phyloP scores from a whole-genome alignment of 2,888 invertebrate genomes.

The Tyria jacobaeae region DNA sequence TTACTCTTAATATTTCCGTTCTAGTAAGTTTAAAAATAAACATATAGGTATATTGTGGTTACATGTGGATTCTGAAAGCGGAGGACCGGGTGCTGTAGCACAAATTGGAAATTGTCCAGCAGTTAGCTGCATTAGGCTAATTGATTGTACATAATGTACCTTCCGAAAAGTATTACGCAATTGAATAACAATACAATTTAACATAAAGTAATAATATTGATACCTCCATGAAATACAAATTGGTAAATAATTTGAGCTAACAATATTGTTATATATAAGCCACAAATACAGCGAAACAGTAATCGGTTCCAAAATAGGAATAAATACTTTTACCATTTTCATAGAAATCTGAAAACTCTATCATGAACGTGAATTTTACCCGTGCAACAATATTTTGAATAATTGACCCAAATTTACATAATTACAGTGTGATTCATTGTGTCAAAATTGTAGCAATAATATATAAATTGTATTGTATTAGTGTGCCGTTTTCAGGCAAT shows the following conservation, averaged over 20 bases:
- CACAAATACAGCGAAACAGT: background rate
- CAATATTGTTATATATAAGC: background rate
- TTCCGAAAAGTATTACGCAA: background rate
- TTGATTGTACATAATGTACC: background rate
- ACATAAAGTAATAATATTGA: background rate
- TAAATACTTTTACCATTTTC: background rate
- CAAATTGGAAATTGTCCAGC: background rate
- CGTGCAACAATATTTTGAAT: conserved; percentile 11
- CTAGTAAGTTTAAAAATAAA: no score
- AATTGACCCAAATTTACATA: conserved; percentile 18
- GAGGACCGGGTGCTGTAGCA: no score
- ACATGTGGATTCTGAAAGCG: no score
- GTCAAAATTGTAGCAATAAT: conserved; percentile 1
- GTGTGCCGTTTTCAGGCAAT: no score
- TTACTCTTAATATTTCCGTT: no score
- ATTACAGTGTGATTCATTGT: conserved; percentile 14
- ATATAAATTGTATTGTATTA: background rate
- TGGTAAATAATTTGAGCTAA: background rate
- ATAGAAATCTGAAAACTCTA: background rate
- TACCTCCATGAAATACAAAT: background rate
- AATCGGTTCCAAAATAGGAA: background rate
- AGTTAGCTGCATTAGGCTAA: no score
- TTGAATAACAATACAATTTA: background rate
- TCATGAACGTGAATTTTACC: background rate
- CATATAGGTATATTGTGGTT: no score